Base-by-base conservation (phyloP, 2,888 invertebrate species). In the Nomada fucata region DNA sequence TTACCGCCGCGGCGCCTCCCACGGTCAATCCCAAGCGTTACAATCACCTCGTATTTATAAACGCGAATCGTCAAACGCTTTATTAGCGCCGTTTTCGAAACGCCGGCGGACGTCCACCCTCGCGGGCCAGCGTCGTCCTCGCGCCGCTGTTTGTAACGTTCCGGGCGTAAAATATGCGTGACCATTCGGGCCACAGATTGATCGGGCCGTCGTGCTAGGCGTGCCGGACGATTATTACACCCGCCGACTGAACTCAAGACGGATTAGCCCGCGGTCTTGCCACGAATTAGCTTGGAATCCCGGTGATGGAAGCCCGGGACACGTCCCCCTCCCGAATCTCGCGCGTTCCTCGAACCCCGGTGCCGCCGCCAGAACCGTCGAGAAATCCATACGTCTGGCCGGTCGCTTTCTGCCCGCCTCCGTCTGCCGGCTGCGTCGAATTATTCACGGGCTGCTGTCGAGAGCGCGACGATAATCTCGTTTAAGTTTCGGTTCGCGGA, bases 221-320 rank as follows among this genome's bases (percentile, higher is more conserved):
- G 86, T 79, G 87, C 82, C 83, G 84, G 85, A 83, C 89, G 90
- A 91, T 91, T 89, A 91, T 91, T 91, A 84, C 88, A 87, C 85
- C 82, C 79, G 76, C 79, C 65, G 74, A 68, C 77, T 75, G 70
- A 75, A 82, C 84, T 86, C 74, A 70, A 87, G 87, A 87, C 89
- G 88, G 87, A 88, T 88, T 88, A 89, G 84, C 87, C 83, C 79
- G 84, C 79, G 86, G 86, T 85, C 86, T 88, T 86, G 83, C 87
- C 64, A 71, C 89, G 90, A 91, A 91, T 91, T 90, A 91, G 89
- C 86, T 82, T 83, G 89, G 90, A 89, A 91, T 90, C 86, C 85
- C 82, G 85, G 79, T 79, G 85, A 85, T 75, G 85, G 83, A 55
- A 76, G 29, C 80, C 69, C 23, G 29, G 78, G 80, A 81, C 79